Conservation (phyloP, 1,140 invertebrate species). For the Pseudomyrmex cubaensis region DNA sequence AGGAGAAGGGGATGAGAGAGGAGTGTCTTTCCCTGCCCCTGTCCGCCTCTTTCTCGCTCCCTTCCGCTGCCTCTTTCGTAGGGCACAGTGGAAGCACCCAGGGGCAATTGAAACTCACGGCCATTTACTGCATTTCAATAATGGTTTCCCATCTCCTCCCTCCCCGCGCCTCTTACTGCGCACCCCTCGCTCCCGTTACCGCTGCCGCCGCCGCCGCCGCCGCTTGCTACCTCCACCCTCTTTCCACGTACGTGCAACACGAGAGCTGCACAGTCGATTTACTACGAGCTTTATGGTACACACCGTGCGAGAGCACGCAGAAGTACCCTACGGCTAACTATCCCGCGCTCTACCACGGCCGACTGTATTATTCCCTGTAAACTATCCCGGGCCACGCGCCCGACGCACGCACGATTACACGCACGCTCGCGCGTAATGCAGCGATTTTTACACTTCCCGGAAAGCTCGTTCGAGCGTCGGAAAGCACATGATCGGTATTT, state of each 20-base stretch:
- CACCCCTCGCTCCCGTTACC: neutral
- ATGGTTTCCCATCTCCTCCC: slow-evolving; percentile 68
- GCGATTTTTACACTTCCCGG: slow-evolving; percentile 63
- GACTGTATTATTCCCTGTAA: slow-evolving; percentile 70
- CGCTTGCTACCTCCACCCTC: neutral
- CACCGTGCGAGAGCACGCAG: slow-evolving; percentile 56
- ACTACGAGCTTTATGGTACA: slow-evolving; percentile 74
- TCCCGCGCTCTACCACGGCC: slow-evolving; percentile 57
- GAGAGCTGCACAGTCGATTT: slow-evolving; percentile 72
- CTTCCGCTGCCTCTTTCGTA: slow-evolving; percentile 65
- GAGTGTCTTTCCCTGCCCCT: slow-evolving; percentile 48
- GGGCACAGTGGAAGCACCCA: slow-evolving; percentile 71
- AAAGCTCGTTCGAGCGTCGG: slow-evolving; percentile 45
- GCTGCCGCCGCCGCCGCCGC: neutral
- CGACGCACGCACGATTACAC: slow-evolving; percentile 22
- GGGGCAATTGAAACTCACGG: slow-evolving; percentile 76
- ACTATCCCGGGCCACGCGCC: slow-evolving; percentile 41
- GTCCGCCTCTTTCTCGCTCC: neutral
- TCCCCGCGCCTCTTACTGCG: slow-evolving; percentile 39
- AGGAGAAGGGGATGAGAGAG: neutral
- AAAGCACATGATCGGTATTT: slow-evolving; percentile 13
- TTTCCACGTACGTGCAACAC: slow-evolving; percentile 67
- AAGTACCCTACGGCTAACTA: slow-evolving; percentile 75
- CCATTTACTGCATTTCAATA: slow-evolving; percentile 77
- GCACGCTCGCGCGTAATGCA: neutral